Evolutionary conservation across 2,888 invertebrate genomes (phyloP).

Genomic region (Laspeyria flexula): DNA sequence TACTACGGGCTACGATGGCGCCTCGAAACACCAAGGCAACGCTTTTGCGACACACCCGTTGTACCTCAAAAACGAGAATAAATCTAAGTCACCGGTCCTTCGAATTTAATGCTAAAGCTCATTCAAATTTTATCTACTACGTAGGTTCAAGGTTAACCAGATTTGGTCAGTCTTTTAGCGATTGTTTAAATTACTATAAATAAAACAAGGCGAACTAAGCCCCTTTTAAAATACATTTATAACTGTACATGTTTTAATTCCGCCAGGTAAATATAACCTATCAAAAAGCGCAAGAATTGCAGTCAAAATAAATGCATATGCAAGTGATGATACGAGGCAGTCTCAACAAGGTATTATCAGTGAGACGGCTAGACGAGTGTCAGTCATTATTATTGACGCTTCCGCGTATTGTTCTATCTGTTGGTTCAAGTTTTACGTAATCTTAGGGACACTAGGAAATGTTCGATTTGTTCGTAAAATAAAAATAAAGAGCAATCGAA

Average conservation of each 20-base stretch:
- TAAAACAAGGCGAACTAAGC: slow-evolving; percentile 35
- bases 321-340: slow-evolving; percentile 42
- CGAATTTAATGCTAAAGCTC: slow-evolving; percentile 56
- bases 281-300: background rate
- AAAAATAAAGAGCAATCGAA: no score
- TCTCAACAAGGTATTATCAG: slow-evolving; percentile 52
- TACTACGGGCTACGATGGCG: slow-evolving; percentile 81
- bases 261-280: background rate
- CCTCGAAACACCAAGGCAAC: slow-evolving; percentile 79
- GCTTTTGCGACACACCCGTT: slow-evolving; percentile 82
- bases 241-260: slow-evolving; percentile 13
- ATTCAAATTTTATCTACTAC: slow-evolving; percentile 58
- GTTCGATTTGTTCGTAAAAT: background rate
- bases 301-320: slow-evolving; percentile 16
- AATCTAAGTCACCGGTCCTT: slow-evolving; percentile 66
- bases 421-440: slow-evolving; percentile 49
- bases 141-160: slow-evolving; percentile 76
- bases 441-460: slow-evolving; percentile 32
- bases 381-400: slow-evolving; percentile 56
- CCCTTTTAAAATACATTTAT: background rate
- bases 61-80: slow-evolving; percentile 68
- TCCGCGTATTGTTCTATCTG: slow-evolving; percentile 63
- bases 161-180: slow-evolving; percentile 56
- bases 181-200: slow-evolving; percentile 47
- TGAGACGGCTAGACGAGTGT: slow-evolving; percentile 61